Evolutionary conservation across 2,888 invertebrate genomes (phyloP), one percentile per base, ranked within the genome.

Genomic region (Willowsia nigromaculata): DNA sequence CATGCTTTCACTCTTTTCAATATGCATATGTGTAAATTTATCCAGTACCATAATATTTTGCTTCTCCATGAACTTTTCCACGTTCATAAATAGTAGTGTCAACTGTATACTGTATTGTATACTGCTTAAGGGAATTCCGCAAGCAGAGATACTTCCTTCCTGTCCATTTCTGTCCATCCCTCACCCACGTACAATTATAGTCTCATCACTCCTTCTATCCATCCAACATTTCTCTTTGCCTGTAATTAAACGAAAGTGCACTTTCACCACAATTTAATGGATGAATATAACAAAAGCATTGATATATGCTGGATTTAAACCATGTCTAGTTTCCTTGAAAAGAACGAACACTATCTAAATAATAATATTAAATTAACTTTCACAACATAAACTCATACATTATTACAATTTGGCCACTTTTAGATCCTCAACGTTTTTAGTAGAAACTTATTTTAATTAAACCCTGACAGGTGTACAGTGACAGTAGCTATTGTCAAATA

Each of bases 231-330:
- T 15, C 65, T 65, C 33, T 68, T 7, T 11, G 22, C 15, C 22
- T 22, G 4, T 68, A 68, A 68, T 68, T 68, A 68, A 68, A 68
- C 11, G 68, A 37, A 15, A 68, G 68, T 68, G 68, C 68, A 68
- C 9, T 68, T 33, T 68, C 68, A 68, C 68, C 68, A 40, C 68
- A 37, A 22, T 68, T 68, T 68, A 68, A 68, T 68, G 68, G 68
- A n/a, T 40, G n/a, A n/a, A n/a, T n/a, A n/a, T n/a, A n/a, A n/a
- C n/a, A n/a, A n/a, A n/a, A n/a, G n/a, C n/a, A n/a, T n/a, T n/a
- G n/a, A n/a, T n/a, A n/a, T n/a, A n/a, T n/a, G n/a, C n/a, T n/a
- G n/a, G n/a, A n/a, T n/a, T n/a, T n/a, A n/a, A n/a, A n/a, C n/a
- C n/a, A n/a, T n/a, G n/a, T n/a, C n/a, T n/a, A n/a, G n/a, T n/a